phyloP scores from a whole-genome alignment of 2,113 vertebrate genomes.

The Neotoma lepida region DNA sequence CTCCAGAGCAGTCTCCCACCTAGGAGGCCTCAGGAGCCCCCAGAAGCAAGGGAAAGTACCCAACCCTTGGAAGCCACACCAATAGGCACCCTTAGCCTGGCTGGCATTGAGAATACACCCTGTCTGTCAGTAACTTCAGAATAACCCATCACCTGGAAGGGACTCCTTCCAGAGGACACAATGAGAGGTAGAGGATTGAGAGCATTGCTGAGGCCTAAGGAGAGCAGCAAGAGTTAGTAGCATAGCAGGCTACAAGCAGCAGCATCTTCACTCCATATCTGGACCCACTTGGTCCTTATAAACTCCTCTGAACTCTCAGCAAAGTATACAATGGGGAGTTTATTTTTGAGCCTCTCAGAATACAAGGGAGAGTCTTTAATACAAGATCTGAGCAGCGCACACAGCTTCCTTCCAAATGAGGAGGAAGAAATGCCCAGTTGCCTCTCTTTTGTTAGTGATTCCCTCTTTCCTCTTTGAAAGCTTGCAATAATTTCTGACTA shows the following conservation, averaged over 20 bases:
- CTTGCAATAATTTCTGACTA: constrained; percentile 62
- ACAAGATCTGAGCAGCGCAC: constrained; percentile 1
- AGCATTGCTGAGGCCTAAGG: constrained; percentile 43
- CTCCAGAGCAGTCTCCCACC: neutral
- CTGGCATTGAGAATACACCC: neutral
- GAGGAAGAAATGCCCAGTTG: constrained; percentile 41
- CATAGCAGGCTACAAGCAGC: constrained; percentile 26
- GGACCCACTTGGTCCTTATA: constrained; percentile 57
- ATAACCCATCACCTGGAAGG: constrained; percentile 56
- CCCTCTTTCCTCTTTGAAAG: constrained; percentile 63
- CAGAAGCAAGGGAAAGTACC: neutral
- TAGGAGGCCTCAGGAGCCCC: neutral
- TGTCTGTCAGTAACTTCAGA: constrained; percentile 38
- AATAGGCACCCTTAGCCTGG: neutral
- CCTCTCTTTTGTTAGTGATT: constrained; percentile 33
- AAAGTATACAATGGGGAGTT: constrained; percentile 64
- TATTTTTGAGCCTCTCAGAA: constrained; percentile 70
- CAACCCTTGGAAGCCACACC: neutral
- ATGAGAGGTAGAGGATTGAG: neutral
- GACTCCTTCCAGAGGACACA: constrained; percentile 41
- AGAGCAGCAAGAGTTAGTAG: constrained; percentile 38
- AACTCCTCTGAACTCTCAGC: constrained; percentile 67
- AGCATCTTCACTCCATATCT: constrained; percentile 37
- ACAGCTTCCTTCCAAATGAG: constrained; percentile 60
- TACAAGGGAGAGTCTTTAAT: constrained; percentile 55